Conservation (phyloP, 2,113 vertebrate species). For the Verasper variegatus region DNA sequence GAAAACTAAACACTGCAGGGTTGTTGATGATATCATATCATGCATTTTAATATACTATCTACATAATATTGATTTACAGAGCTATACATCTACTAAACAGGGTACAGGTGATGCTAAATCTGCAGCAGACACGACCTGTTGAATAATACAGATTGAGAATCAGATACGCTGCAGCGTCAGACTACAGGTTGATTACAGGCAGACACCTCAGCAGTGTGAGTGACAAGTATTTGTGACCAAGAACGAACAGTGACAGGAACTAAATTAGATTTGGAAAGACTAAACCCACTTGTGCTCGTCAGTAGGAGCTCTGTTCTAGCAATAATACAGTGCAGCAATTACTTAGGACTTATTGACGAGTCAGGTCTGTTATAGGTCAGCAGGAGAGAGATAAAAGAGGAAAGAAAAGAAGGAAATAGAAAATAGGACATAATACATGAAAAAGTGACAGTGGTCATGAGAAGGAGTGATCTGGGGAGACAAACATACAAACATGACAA, state of each 20-base stretch:
- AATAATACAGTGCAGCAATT: too few relatives aligned
- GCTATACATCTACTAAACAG: neutral
- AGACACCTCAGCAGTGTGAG: slow-evolving; percentile 13
- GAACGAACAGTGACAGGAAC: too few relatives aligned
- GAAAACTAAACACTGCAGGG: too few relatives aligned
- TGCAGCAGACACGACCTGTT: slow-evolving; percentile 48
- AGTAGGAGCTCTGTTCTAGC: too few relatives aligned
- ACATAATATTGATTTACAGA: too few relatives aligned
- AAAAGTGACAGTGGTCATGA: neutral
- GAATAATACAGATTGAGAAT: slow-evolving; percentile 49
- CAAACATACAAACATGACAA: neutral
- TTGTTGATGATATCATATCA: too few relatives aligned
- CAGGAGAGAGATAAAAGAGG: neutral
- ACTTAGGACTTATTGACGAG: too few relatives aligned
- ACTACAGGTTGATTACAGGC: slow-evolving; percentile 34
- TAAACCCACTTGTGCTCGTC: neutral
- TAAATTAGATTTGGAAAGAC: neutral
- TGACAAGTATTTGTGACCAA: neutral
- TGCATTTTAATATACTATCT: too few relatives aligned
- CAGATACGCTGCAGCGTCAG: slow-evolving; percentile 42
- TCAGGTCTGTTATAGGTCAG: neutral
- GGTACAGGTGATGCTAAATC: slow-evolving; percentile 5
- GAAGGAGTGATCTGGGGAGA: too few relatives aligned
- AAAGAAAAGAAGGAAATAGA: neutral
- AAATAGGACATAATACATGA: neutral